Base-by-base conservation (phyloP, 53 echinoderm and acorn worm genomes). In the Astropecten irregularis region DNA sequence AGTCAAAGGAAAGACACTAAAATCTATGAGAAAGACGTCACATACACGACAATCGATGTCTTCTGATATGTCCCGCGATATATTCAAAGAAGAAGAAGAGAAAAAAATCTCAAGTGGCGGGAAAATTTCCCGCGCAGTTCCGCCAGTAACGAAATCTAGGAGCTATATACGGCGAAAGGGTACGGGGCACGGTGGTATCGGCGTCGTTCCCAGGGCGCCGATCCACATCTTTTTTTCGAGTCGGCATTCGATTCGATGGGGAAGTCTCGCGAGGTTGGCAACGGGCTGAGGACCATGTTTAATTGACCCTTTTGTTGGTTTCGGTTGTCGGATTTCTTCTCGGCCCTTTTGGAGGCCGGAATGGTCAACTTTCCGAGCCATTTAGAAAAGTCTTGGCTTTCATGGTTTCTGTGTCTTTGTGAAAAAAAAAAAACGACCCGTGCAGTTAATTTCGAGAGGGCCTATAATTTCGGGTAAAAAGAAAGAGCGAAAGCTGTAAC, bases 101-200 rank as follows among this genome's bases (percentile, higher is more conserved):
- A n/a, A 18, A 26, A 19, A 7, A 20, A 6, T 50, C 71, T 42
- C 51, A 18, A 34, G 52, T 33, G 71, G 36, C 71, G 34, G 35
- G 52, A 25, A 47, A 36, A 29, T 52, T 32, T 71, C 71, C 52
- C 21, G 32, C 71, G 19, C 50, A 51, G 31, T n/a, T 19, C 71
- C 51, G 71, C 35, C 71, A 20, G 71, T 71, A 71, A 71, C 71
- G 52, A 71, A 49, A 71, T 71, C 30, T 34, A 32, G 19, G 32
- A 42, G n/a, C n/a, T n/a, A n/a, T 16, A 33, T 33, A 34, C 71
- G 22, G 3, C 9, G 71, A 71, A 33, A 32, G 71, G 10, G 33
- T 51, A 14, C 51, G 51, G 71, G 50, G 31, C 71, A n/a, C 9
- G 32, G 16, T 71, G 71, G 71, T 71, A 29, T 28, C 29, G 15